Evolutionary conservation across 1,140 invertebrate genomes (phyloP), one percentile per base, ranked within the genome.

Genomic region (Habropoda laboriosa): DNA sequence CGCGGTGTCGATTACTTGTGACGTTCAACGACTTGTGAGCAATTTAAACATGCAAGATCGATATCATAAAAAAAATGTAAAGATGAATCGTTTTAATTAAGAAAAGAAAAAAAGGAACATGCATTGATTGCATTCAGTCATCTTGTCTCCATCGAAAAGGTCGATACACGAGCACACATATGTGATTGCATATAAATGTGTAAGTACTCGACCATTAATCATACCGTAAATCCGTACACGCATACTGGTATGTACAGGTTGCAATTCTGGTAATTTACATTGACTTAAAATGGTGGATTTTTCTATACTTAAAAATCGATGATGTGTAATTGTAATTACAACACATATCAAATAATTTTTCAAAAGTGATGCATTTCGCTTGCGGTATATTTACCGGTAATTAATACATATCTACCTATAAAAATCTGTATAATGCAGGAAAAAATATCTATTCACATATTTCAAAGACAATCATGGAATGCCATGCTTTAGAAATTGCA

Each of bases 131-230:
- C 32, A 7, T 77, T 58, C 30, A 6, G 45, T 79, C 72, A 72
- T 78, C 57, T 79, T 24, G 55, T 72, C 13, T 63, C n/a, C n/a
- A 63, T 77, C 35, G 16, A 72, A 79, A 71, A 79, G 24, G 57
- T 61, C 57, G 74, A 72, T 72, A 72, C 35, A 51, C 57, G 38
- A 42, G 18, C 18, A 30, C 12, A 16, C 16, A 16, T 45, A 45
- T 12, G 13, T 27, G n/a, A 1, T 18, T 21, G 3, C 8, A 21
- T 10, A 18, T n/a, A 24, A 13, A 27, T 16, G 8, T 60, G 18
- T 47, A 35, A 40, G 27, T 49, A 18, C 3, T 30, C 16, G 16
- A 21, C 45, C 35, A 72, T 53, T 72, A 72, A 78, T 78, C 57
- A 47, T 71, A 61, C 55, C 42, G 27, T 16, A 40, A 78, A 72